Evolutionary conservation across 2,797 vertebrate genomes (phyloP), one percentile per base, ranked within the genome.

Genomic region (Hafferia zeledoni): DNA sequence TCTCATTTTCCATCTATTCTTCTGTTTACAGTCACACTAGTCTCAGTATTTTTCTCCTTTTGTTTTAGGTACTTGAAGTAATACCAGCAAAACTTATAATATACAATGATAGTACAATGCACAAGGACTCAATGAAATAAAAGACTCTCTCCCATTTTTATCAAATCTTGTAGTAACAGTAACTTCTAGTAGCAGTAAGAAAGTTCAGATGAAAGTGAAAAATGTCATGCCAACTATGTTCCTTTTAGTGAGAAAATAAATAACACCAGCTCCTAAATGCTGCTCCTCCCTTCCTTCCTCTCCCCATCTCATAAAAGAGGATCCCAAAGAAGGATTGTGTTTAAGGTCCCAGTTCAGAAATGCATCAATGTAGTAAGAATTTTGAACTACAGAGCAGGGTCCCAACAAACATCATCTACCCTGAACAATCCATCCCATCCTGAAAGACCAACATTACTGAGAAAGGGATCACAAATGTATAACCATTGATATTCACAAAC

Each of bases 221-320:
- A 77, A 50, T 72, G 85, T 95, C 55, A 94, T 87, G 60, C 77
- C 68, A 80, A 41, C 37, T 23, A 49, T 22, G 17, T 69, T 93
- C 44, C 25, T 88, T 89, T 90, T 74, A 89, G 86, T 27, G 17
- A 65, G 63, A 85, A 92, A 89, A 91, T 37, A 94, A 92, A 96
- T 90, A 86, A 93, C 47, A 94, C 57, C 31, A 88, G 81, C 65
- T 94, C 77, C 65, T 65, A 89, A 30, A 47, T 14, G 55, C 87
- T 90, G 85, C 94, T 93, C 95, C 95, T 96, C 95, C 96, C 96
- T 96, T 96, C 96, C 93, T 96, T 95, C 94, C 96, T 96, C 85
- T 94, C 72, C 55, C 61, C 67, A 91, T 78, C 94, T 90, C 85
- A 94, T 94, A 86, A 91, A 96, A 94, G 80, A 95, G 50, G 35